Conservation (phyloP, 2,797 vertebrate species). For the Protosalanx chinensis region DNA sequence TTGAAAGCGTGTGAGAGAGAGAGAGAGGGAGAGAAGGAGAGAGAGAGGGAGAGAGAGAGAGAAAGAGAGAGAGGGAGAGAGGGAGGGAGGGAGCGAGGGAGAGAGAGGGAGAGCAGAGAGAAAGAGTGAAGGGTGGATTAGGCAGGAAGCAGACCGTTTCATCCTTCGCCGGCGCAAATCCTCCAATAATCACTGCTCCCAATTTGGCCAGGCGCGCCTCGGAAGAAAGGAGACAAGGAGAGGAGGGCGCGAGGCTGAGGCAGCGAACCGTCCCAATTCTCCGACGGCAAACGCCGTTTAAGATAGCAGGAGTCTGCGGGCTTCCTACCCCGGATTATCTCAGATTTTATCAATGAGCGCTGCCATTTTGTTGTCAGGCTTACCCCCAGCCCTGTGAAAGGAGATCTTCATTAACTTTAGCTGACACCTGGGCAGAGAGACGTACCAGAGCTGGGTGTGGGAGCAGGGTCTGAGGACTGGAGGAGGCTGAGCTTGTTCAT, state of each 20-base stretch:
- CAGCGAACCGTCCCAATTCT: slow-evolving; percentile 67
- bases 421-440: slow-evolving; percentile 67
- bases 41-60: slow-evolving; percentile 53
- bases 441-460: slow-evolving; percentile 42
- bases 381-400: slow-evolving; percentile 59
- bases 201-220: slow-evolving; percentile 55
- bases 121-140: slow-evolving; percentile 58
- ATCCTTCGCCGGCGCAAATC: slow-evolving; percentile 60
- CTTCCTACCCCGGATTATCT: slow-evolving; percentile 57
- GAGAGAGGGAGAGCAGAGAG: slow-evolving; percentile 42
- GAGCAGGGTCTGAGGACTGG: too few species aligned
- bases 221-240: slow-evolving; percentile 56
- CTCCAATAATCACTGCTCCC: slow-evolving; percentile 65
- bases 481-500: too few species aligned
- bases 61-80: slow-evolving; percentile 15
- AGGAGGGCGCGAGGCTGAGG: slow-evolving; percentile 55
- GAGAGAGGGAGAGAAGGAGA: slow-evolving; percentile 18
- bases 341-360: slow-evolving; percentile 67
- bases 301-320: slow-evolving; percentile 56
- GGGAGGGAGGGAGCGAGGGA: background rate
- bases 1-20: background rate
- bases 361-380: slow-evolving; percentile 67
- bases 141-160: slow-evolving; percentile 55
- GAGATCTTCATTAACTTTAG: slow-evolving; percentile 74
- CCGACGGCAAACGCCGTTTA: slow-evolving; percentile 40